A percentile compares a stretch with the other conserved stretches of the same genome.
Evolutionary conservation across 2,113 vertebrate genomes (phyloP).

Genomic region (Eolophus roseicapilla): DNA sequence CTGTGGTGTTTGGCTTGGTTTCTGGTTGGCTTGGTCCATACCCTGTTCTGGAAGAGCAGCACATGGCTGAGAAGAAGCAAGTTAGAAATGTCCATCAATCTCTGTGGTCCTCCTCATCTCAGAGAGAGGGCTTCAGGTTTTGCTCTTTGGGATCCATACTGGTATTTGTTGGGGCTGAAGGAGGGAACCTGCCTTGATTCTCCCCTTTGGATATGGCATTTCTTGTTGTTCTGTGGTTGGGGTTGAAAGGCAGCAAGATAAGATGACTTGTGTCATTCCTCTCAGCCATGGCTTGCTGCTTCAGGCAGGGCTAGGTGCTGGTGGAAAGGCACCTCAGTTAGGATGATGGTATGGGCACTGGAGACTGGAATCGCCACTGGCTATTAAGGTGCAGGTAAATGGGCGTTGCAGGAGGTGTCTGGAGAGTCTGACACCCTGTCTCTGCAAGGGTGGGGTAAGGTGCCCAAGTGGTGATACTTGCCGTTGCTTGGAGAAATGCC

Average conservation of each 20-base stretch:
- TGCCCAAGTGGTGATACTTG: neutral
- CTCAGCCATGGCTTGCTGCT: slow-evolving; percentile 51
- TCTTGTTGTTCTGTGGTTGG: neutral
- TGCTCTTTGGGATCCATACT: neutral
- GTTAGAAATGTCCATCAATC: neutral
- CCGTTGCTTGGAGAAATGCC: neutral
- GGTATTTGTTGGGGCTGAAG: neutral
- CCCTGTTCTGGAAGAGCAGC: slow-evolving; percentile 44
- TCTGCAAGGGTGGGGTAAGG: neutral
- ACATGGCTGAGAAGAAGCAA: slow-evolving; percentile 47
- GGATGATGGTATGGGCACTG: neutral
- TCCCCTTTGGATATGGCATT: neutral
- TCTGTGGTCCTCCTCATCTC: neutral
- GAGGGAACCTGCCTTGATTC: neutral
- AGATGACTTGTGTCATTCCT: neutral
- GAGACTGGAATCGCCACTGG: neutral
- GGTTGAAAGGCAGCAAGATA: neutral
- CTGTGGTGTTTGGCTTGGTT: slow-evolving; percentile 60
- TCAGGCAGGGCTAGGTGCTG: slow-evolving; percentile 31
- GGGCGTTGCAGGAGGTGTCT: neutral
- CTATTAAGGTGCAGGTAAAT: slow-evolving; percentile 44
- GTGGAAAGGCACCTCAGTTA: neutral
- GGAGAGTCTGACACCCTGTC: neutral
- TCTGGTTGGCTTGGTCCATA: slow-evolving; percentile 61
- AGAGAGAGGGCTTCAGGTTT: neutral